These are phyloP conservation scores for Fragum fragum DNA, from an alignment of 2,888 invertebrate genomes.

Conservation along the genomic window DNA sequence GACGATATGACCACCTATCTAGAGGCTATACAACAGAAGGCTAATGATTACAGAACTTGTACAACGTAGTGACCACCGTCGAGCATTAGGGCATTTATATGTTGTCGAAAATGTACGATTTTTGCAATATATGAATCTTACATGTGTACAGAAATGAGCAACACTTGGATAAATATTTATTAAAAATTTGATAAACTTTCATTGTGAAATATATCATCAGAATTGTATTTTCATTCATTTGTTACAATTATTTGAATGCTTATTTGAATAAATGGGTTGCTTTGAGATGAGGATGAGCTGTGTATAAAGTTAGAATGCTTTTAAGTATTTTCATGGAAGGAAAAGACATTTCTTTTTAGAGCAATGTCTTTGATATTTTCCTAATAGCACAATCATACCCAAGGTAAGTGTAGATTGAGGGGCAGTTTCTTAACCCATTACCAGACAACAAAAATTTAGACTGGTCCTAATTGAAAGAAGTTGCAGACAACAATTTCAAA, in stretches of 20 bases:
- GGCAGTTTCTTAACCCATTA: too few relatives aligned
- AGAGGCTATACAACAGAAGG: slow-evolving; percentile 83
- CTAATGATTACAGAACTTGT: slow-evolving; percentile 79
- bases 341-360: too few relatives aligned
- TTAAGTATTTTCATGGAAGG: too few relatives aligned
- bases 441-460: too few relatives aligned
- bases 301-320: not conserved
- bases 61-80: slow-evolving; percentile 63
- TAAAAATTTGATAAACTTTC: not conserved
- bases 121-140: slow-evolving; percentile 6
- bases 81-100: slow-evolving; percentile 22
- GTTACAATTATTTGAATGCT: not conserved
- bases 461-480: too few relatives aligned
- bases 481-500: too few relatives aligned
- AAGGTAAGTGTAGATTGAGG: too few relatives aligned
- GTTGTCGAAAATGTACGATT: not conserved
- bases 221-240: not conserved
- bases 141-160: not conserved
- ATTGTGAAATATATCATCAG: slow-evolving; percentile 2
- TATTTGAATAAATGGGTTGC: not conserved
- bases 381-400: too few relatives aligned
- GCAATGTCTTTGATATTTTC: too few relatives aligned
- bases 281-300: not conserved
- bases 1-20: slow-evolving; percentile 90
- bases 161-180: slow-evolving; percentile 7